Evolutionary conservation across 2,888 invertebrate species (phyloP).

Genomic region (Eulithis testata): DNA sequence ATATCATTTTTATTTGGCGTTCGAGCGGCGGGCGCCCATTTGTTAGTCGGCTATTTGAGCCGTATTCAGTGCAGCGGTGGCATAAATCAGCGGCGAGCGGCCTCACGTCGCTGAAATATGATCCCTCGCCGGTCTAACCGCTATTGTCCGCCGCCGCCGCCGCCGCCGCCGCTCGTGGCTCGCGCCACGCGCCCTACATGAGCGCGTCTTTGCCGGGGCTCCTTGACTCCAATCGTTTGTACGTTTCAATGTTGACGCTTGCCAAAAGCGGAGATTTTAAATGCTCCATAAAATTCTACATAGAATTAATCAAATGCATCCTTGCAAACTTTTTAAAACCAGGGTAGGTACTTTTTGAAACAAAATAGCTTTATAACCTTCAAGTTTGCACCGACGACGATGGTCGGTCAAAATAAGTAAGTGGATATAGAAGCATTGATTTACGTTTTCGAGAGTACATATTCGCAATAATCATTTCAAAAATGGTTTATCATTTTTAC

Average conservation of each 20-base stretch:
- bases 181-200: not conserved
- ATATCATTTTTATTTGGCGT: constrained; percentile 62
- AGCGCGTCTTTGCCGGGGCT: constrained; percentile 4
- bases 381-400: too few species aligned
- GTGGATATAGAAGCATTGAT: too few species aligned
- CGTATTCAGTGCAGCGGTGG: constrained; percentile 49
- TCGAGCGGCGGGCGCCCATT: constrained; percentile 49
- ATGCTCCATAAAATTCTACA: not conserved
- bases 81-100: constrained; percentile 55
- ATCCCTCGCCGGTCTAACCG: constrained; percentile 44
- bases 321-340: too few species aligned
- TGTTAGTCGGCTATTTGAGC: constrained; percentile 55
- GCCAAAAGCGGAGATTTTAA: constrained; percentile 6
- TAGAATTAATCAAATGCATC: not conserved
- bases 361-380: too few species aligned
- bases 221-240: constrained; percentile 10
- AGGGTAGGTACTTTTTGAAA: too few species aligned
- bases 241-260: constrained; percentile 5
- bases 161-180: not conserved
- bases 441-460: too few species aligned
- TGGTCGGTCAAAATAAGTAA: too few species aligned
- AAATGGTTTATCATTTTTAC: too few species aligned
- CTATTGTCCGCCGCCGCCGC: constrained; percentile 42
- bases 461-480: too few species aligned
- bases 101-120: constrained; percentile 51